These are phyloP conservation scores for Mycalesis mineus DNA, from an alignment of 2,888 invertebrate species.

Conservation along the genomic window DNA sequence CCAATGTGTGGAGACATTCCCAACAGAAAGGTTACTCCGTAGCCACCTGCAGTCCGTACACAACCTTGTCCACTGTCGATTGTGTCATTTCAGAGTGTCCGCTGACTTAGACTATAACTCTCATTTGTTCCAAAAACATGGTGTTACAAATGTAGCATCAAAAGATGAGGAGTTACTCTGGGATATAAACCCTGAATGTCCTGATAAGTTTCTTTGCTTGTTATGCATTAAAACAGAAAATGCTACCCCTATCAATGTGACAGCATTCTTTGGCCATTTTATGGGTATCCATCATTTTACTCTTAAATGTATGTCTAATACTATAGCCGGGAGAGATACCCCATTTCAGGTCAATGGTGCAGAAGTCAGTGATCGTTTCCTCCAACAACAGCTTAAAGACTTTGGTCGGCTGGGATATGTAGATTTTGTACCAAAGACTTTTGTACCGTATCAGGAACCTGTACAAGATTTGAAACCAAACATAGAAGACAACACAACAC, in stretches of 20 bases:
- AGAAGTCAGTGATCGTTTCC: slow-evolving; percentile 58
- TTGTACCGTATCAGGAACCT: slow-evolving; percentile 1
- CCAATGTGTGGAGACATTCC: slow-evolving; percentile 60
- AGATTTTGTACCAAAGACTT: slow-evolving; percentile 44
- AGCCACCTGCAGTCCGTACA: slow-evolving; percentile 55
- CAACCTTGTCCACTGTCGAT: slow-evolving; percentile 62
- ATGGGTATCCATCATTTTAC: slow-evolving; percentile 70
- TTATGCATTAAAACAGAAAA: slow-evolving; percentile 60
- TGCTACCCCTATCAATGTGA: slow-evolving; percentile 1
- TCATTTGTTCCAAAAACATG: slow-evolving; percentile 66
- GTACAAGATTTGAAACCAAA: slow-evolving; percentile 17
- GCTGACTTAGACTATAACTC: slow-evolving; percentile 57
- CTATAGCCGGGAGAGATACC: slow-evolving; percentile 57
- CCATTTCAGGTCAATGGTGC: slow-evolving; percentile 62
- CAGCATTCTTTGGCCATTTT: slow-evolving; percentile 63
- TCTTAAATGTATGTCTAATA: slow-evolving; percentile 60
- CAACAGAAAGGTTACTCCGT: slow-evolving; percentile 49
- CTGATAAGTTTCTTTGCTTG: slow-evolving; percentile 53
- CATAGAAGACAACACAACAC: slow-evolving; percentile 25
- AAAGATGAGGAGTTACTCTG: slow-evolving; percentile 55
- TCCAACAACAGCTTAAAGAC: slow-evolving; percentile 52
- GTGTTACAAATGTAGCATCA: slow-evolving; percentile 49
- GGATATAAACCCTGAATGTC: slow-evolving; percentile 53
- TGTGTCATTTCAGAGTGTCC: slow-evolving; percentile 63
- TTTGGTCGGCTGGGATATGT: slow-evolving; percentile 55